Conservation (phyloP, 1,140 invertebrate species). For the Wiebesia pumilae region DNA sequence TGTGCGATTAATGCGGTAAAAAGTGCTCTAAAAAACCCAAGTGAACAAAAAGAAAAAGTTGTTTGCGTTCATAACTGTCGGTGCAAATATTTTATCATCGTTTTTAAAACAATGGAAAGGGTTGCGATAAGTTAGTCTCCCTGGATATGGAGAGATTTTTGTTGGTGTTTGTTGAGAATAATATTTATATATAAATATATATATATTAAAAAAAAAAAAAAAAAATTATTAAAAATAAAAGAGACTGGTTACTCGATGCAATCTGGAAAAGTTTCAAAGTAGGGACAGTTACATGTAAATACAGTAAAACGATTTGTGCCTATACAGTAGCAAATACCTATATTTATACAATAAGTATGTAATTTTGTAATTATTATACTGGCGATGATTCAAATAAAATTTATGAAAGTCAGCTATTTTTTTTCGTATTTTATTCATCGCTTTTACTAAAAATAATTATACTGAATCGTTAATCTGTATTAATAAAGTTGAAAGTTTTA, state of each 20-base stretch:
- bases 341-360: conserved; percentile 51
- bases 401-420: conserved; percentile 19
- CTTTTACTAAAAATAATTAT: conserved; percentile 13
- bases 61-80: conserved; percentile 29
- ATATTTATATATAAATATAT: conserved; percentile 21
- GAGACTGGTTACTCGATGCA: conserved; percentile 30
- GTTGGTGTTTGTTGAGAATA: conserved; percentile 45
- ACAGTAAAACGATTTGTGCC: conserved; percentile 49
- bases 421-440: conserved; percentile 15
- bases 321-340: conserved; percentile 50
- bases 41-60: conserved; percentile 19
- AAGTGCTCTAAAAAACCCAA: conserved; percentile 20
- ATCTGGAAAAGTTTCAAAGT: conserved; percentile 37
- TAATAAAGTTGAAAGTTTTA: conserved; percentile 10
- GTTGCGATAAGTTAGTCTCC: conserved; percentile 18
- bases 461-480: neutral
- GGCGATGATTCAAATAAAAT: conserved; percentile 49
- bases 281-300: conserved; percentile 51
- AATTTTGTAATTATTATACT: conserved; percentile 54
- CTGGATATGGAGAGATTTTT: conserved; percentile 19
- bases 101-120: conserved; percentile 40
- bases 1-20: neutral
- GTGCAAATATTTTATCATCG: conserved; percentile 30
- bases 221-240: conserved; percentile 15
- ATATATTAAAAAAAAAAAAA: neutral